A percentile compares a stretch with the other conserved stretches of the same genome.
phyloP scores from a whole-genome alignment of 1,140 invertebrate species.

The Orchestia grillus region DNA sequence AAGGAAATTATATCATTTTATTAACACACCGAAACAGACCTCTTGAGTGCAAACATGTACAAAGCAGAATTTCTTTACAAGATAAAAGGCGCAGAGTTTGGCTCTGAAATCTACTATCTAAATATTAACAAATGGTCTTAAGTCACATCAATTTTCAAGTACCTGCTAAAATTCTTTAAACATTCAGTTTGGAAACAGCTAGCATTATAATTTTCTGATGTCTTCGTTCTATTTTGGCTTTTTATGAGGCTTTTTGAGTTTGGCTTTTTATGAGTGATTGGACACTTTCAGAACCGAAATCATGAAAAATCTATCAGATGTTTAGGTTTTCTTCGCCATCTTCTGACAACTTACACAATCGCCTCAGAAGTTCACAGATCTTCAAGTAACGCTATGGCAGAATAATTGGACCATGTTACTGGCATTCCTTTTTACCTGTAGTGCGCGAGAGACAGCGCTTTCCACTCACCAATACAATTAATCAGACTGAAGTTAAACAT shows the following conservation, averaged over 20 bases:
- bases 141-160: neutral
- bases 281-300: neutral
- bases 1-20: neutral
- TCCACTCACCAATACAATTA: neutral
- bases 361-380: neutral
- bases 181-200: neutral
- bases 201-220: neutral
- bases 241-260: neutral
- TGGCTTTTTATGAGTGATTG: neutral
- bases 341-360: neutral
- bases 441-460: neutral
- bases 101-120: neutral
- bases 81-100: neutral
- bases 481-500: neutral
- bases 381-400: neutral
- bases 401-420: neutral
- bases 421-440: too few relatives aligned
- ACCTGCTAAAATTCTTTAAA: neutral
- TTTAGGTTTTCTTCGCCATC: neutral
- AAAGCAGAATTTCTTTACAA: neutral
- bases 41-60: neutral
- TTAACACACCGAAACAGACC: neutral
- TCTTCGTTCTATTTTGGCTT: neutral
- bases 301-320: neutral
- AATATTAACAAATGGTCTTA: neutral